Base-by-base conservation (phyloP, 2,113 vertebrate genomes). In the Indicator maculatus region DNA sequence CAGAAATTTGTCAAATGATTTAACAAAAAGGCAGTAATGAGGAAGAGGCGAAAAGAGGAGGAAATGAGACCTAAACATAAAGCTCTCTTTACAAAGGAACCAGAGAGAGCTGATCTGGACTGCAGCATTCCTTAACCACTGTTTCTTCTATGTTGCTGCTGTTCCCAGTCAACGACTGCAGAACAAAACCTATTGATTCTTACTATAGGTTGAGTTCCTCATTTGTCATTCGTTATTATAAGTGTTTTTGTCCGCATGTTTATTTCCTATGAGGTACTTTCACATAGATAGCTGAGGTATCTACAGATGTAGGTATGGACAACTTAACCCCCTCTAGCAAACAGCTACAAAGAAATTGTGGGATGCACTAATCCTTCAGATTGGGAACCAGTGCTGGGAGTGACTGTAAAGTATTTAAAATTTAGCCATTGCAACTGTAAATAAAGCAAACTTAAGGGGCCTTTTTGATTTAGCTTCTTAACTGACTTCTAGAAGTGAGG, bases 331-430 rank as follows among this genome's bases (percentile, higher is more conserved):
- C 90, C 47, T 94, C 60, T 83, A 11, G 86, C 79, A 96, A 93
- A 91, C 12, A 87, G 23, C 65, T 78, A 61, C 6, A 69, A 88
- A 89, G 50, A 78, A 96, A 96, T 96, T 67, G 77, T 96, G 94
- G 94, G 96, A 85, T 95, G 88, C 88, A 92, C 95, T 96, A 93
- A 96, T 92, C 63, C 70, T 96, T 96, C 95, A 84, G 95, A 94
- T 78, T 89, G 86, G 94, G 92, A 93, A 82, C 75, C 39, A 56
- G 72, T 90, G 95, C 87, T 95, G 87, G 94, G 70, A 87, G 73
- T 93, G 89, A 96, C 67, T 97, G 93, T 97, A 95, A 96, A 93
- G 90, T 98, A 97, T 94, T 92, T 95, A 93, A 94, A 94, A 91
- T 90, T 93, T 93, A 93, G 86, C 90, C 83, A 83, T 94, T 88